Percentiles rank a stretch among this genome's conserved stretches.
phyloP scores from a whole-genome alignment of 2,888 invertebrate genomes.

The Drosophila tripunctata region DNA sequence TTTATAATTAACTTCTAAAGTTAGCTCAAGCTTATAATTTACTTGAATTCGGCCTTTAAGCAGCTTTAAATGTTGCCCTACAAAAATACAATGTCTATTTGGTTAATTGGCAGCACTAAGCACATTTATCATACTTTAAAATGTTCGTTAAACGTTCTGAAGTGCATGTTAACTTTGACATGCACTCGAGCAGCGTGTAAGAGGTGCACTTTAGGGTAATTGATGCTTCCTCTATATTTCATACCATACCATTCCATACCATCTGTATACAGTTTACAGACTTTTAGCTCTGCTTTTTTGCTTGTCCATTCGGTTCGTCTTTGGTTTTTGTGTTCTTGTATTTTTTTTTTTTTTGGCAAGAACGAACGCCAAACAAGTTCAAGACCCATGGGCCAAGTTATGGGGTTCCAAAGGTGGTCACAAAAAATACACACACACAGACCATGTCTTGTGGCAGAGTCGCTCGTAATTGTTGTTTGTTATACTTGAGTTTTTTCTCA shows the following conservation, averaged over 20 bases:
- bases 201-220: conserved; percentile 25
- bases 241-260: too few relatives aligned
- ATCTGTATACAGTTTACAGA: too few relatives aligned
- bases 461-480: conserved; percentile 35
- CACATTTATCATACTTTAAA: too few relatives aligned
- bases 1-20: too few relatives aligned
- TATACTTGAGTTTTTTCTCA: conserved; percentile 28
- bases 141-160: too few relatives aligned
- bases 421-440: neutral
- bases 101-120: too few relatives aligned
- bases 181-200: neutral
- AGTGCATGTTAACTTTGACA: neutral
- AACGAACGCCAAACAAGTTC: conserved; percentile 45
- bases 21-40: too few relatives aligned
- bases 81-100: too few relatives aligned
- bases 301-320: too few relatives aligned
- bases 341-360: conserved; percentile 15
- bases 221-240: too few relatives aligned
- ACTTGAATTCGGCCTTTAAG: too few relatives aligned
- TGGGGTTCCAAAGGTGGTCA: conserved; percentile 21
- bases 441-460: neutral
- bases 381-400: conserved; percentile 23
- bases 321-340: neutral
- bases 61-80: too few relatives aligned
- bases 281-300: conserved; percentile 4